Percentiles rank a stretch among this genome's conserved stretches.
Evolutionary conservation across 2,113 vertebrate genomes (phyloP).

Genomic region (Zeus faber): DNA sequence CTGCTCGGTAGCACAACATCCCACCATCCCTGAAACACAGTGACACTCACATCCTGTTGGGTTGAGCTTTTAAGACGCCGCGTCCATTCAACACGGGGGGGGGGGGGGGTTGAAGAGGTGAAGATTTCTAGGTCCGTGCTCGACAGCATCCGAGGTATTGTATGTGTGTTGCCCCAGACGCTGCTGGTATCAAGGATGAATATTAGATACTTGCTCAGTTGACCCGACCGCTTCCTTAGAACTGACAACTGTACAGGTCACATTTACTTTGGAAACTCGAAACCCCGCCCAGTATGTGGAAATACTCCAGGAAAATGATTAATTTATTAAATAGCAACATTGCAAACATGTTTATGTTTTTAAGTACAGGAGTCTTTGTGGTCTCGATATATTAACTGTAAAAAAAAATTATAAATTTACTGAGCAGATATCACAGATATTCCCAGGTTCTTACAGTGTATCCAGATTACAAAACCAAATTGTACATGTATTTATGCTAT

Average conservation of each 20-base stretch:
- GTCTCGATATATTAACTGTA: slow-evolving; percentile 61
- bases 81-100: no score
- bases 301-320: slow-evolving; percentile 27
- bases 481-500: slow-evolving; percentile 55
- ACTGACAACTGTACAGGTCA: slow-evolving; percentile 40
- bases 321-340: slow-evolving; percentile 58
- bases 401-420: slow-evolving; percentile 47
- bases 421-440: slow-evolving; percentile 46
- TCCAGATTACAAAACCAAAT: slow-evolving; percentile 56
- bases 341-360: slow-evolving; percentile 49
- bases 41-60: slow-evolving; percentile 28
- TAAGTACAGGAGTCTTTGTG: slow-evolving; percentile 62
- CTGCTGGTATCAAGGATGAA: slow-evolving; percentile 13
- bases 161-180: background rate
- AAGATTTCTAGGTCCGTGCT: background rate
- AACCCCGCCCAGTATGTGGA: slow-evolving; percentile 13
- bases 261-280: slow-evolving; percentile 35
- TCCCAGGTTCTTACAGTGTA: slow-evolving; percentile 46
- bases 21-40: slow-evolving; percentile 30
- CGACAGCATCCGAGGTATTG: background rate
- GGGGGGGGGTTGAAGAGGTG: no score
- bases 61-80: slow-evolving; percentile 15
- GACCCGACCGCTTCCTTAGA: slow-evolving; percentile 22
- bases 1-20: slow-evolving; percentile 28
- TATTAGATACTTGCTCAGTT: slow-evolving; percentile 35